Evolutionary conservation across 2,113 vertebrate genomes (phyloP).

Genomic region (Xenopus tropicalis): UCB_Xtro_10.0 CM004445.2:34648501-34649000

Average conservation of each 20-base stretch:
- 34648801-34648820: not conserved
- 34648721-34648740: slow-evolving; percentile 44
- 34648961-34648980: too few species aligned
- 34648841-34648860: too few species aligned
- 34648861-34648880: too few species aligned
- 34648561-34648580: slow-evolving; percentile 56
- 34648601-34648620: slow-evolving; percentile 65
- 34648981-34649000: too few species aligned
- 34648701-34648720: slow-evolving; percentile 49
- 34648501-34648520: slow-evolving; percentile 48
- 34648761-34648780: slow-evolving; percentile 47
- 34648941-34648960: too few species aligned
- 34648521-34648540: slow-evolving; percentile 56
- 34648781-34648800: slow-evolving; percentile 45
- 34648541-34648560: slow-evolving; percentile 53
- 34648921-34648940: too few species aligned
- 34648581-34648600: slow-evolving; percentile 60
- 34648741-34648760: slow-evolving; percentile 35
- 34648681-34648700: slow-evolving; percentile 51
- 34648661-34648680: slow-evolving; percentile 51
- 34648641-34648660: slow-evolving; percentile 54
- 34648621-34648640: slow-evolving; percentile 54
- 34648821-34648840: too few species aligned
- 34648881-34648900: too few species aligned
- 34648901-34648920: too few species aligned